Evolutionary conservation across 2,888 invertebrate species (phyloP).

Genomic region (Ceramica pisi): DNA sequence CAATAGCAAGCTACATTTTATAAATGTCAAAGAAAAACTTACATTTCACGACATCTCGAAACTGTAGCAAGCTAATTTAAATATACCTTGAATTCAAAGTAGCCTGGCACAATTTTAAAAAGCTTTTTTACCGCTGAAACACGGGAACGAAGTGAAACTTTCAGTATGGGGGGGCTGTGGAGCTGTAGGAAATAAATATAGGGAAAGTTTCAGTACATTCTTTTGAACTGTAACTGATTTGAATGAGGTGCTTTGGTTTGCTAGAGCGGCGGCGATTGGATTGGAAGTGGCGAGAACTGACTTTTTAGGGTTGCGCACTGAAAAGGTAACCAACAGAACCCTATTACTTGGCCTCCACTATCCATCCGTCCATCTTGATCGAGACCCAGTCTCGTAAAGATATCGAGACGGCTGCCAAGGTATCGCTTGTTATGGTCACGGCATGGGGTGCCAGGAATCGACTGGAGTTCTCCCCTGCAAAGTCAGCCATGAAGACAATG

Average conservation of each 20-base stretch:
- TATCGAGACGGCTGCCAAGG: too few relatives aligned
- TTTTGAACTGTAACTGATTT: conserved; percentile 42
- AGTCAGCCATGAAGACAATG: too few relatives aligned
- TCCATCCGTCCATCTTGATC: too few relatives aligned
- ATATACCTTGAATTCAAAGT: conserved; percentile 41
- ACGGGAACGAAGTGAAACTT: conserved; percentile 43
- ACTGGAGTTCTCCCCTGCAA: too few relatives aligned
- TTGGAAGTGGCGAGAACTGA: not conserved
- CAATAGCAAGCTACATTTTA: conserved; percentile 32
- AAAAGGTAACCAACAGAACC: too few relatives aligned
- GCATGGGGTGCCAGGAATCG: too few relatives aligned
- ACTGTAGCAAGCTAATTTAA: conserved; percentile 44
- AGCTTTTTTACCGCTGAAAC: conserved; percentile 38
- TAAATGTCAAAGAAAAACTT: conserved; percentile 42
- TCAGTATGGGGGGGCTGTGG: conserved; percentile 4
- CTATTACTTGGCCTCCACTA: too few relatives aligned
- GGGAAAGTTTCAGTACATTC: conserved; percentile 27
- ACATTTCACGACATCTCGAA: conserved; percentile 30
- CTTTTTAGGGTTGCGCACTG: too few relatives aligned
- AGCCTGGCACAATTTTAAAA: conserved; percentile 52
- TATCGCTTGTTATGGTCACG: too few relatives aligned
- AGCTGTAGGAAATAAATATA: conserved; percentile 32
- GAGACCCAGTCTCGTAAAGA: too few relatives aligned
- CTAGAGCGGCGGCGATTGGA: not conserved
- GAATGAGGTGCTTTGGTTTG: conserved; percentile 1